These are phyloP conservation scores for Lathronympha strigana DNA, from an alignment of 2,888 invertebrate genomes.

Conservation along the genomic window DNA sequence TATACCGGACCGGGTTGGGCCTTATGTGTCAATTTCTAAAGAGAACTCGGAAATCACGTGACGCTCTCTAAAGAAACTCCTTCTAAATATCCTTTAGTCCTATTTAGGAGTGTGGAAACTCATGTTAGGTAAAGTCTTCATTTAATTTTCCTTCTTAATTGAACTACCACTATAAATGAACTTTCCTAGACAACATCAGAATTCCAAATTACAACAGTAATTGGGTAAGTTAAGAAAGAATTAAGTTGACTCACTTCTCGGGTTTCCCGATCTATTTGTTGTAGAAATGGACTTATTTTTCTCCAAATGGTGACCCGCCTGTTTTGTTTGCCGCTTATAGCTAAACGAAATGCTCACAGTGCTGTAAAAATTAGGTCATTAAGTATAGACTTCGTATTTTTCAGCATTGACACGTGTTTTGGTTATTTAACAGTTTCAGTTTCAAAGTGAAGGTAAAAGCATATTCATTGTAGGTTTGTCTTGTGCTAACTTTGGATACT, in stretches of 20 bases:
- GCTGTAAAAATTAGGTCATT: conserved; percentile 34
- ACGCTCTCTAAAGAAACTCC: too few relatives aligned
- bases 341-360: conserved; percentile 26
- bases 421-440: not conserved
- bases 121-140: too few relatives aligned
- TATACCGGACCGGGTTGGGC: too few relatives aligned
- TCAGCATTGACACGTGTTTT: not conserved
- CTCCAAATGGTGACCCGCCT: conserved; percentile 12
- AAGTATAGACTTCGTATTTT: conserved; percentile 16
- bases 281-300: conserved; percentile 20
- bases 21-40: too few relatives aligned
- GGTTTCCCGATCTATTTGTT: conserved; percentile 16
- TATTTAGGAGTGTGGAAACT: too few relatives aligned
- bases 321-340: conserved; percentile 5
- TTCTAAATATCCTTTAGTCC: too few relatives aligned
- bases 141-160: too few relatives aligned
- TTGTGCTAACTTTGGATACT: too few relatives aligned
- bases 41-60: too few relatives aligned
- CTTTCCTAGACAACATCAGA: conserved; percentile 8
- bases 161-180: not conserved
- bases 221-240: conserved; percentile 19
- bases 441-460: too few relatives aligned
- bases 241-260: conserved; percentile 21
- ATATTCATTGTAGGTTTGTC: too few relatives aligned
- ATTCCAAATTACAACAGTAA: conserved; percentile 20